phyloP scores from a whole-genome alignment of 2,113 vertebrate genomes.

The Coregonus clupeaformis region DNA sequence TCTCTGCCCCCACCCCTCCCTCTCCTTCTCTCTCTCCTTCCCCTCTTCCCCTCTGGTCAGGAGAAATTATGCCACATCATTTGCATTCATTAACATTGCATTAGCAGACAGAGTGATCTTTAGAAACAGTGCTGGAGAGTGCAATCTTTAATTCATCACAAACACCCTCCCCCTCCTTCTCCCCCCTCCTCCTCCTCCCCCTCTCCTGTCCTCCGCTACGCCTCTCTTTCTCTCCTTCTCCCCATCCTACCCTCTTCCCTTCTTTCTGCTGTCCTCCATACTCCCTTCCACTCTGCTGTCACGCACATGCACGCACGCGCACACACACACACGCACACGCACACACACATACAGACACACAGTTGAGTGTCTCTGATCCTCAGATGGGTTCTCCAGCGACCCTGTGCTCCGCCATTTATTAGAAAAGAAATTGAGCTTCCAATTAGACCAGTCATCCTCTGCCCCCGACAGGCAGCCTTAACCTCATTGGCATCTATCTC shows the following conservation, averaged over 20 bases:
- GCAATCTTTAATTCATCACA: slow-evolving; percentile 77
- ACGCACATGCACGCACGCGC: background rate
- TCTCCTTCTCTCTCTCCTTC: too few relatives aligned
- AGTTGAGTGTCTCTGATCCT: slow-evolving; percentile 6
- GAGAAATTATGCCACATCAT: slow-evolving; percentile 67
- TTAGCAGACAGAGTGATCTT: slow-evolving; percentile 66
- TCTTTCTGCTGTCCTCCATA: slow-evolving; percentile 17
- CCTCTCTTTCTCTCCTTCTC: background rate
- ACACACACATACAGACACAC: background rate
- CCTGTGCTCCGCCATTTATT: slow-evolving; percentile 15
- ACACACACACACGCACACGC: background rate
- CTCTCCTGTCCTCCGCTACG: slow-evolving; percentile 19
- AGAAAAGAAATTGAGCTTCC: slow-evolving; percentile 10
- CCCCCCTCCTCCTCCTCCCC: slow-evolving; percentile 8
- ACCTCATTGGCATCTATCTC: background rate
- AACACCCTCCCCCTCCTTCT: slow-evolving; percentile 18
- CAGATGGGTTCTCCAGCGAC: background rate
- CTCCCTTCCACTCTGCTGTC: slow-evolving; percentile 21
- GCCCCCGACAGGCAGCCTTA: background rate
- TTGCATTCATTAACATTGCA: slow-evolving; percentile 76
- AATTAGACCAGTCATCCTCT: slow-evolving; percentile 2
- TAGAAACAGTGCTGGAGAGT: slow-evolving; percentile 63
- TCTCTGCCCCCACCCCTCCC: background rate
- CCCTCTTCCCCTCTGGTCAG: slow-evolving; percentile 43
- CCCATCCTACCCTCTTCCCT: background rate